Percentiles rank a stretch among this genome's conserved stretches.
Evolutionary conservation across 2,797 vertebrate genomes (phyloP).

Genomic region (Heterohyrax brucei): DNA sequence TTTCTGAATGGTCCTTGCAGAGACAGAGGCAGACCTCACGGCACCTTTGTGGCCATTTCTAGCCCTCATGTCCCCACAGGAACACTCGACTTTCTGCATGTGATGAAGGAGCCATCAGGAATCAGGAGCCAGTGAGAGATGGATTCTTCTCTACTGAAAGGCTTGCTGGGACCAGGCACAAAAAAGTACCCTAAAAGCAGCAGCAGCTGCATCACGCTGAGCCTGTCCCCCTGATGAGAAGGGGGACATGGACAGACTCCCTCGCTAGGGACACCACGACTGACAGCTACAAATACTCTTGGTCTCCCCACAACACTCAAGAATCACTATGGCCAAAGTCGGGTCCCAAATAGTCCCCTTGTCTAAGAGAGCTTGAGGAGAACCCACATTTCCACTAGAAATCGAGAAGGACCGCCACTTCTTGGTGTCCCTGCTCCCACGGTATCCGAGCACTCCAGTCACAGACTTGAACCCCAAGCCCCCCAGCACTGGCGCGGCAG

Average conservation of each 20-base stretch:
- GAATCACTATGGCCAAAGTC: neutral
- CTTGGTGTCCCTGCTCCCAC: neutral
- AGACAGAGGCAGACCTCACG: neutral
- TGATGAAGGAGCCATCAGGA: neutral
- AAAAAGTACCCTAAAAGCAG: accelerated
- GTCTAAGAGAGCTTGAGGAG: neutral
- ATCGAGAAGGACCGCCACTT: accelerated
- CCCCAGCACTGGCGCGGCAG: too few species aligned
- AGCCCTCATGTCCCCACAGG: neutral
- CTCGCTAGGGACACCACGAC: neutral
- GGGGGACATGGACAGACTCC: accelerated
- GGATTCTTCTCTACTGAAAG: too few species aligned
- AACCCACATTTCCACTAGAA: too few species aligned
- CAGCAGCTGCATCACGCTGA: accelerated
- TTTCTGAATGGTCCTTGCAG: neutral
- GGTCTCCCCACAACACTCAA: too few species aligned
- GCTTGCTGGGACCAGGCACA: accelerated
- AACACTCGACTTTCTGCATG: accelerated
- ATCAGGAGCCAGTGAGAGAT: neutral
- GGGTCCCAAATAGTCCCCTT: too few species aligned
- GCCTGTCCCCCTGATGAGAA: neutral
- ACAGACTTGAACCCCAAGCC: accelerated
- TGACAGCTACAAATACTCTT: too few species aligned
- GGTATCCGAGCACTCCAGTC: neutral
- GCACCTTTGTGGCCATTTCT: accelerated